Evolutionary conservation across 2,888 invertebrate genomes (phyloP).

Genomic region (Drosophila mimica): DNA sequence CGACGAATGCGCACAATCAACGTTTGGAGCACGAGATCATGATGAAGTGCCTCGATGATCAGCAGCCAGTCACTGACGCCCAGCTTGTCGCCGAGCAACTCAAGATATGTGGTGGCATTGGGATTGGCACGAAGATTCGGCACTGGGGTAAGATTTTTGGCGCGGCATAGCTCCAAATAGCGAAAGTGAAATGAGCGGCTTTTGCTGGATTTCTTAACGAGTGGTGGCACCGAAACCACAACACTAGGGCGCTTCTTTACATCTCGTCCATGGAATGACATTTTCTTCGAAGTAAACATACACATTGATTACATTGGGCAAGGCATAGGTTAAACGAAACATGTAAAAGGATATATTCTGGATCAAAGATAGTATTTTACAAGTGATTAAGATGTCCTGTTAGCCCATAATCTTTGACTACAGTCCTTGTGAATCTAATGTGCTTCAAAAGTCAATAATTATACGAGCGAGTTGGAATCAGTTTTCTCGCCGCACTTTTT

Average conservation of each 20-base stretch:
- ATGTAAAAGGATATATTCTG: background rate
- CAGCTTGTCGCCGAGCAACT: constrained; percentile 91
- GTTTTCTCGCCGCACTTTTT: background rate
- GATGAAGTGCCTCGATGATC: constrained; percentile 89
- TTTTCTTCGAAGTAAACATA: constrained; percentile 24
- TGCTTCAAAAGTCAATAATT: background rate
- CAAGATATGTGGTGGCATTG: constrained; percentile 86
- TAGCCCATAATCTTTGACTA: background rate
- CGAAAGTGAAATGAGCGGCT: constrained; percentile 84
- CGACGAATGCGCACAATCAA: constrained; percentile 88
- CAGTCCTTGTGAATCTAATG: background rate
- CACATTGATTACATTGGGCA: background rate
- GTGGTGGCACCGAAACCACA: constrained; percentile 50
- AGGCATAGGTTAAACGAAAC: background rate
- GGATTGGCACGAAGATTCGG: constrained; percentile 81
- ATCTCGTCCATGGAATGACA: constrained; percentile 54
- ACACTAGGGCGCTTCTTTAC: constrained; percentile 38
- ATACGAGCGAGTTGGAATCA: background rate
- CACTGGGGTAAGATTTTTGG: constrained; percentile 82
- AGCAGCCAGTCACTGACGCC: constrained; percentile 92
- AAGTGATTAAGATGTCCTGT: background rate
- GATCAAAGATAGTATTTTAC: background rate
- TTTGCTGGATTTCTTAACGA: constrained; percentile 81
- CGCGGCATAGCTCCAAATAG: constrained; percentile 84
- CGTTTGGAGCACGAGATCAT: constrained; percentile 90